Percentiles rank a stretch among this genome's conserved stretches.
Evolutionary conservation across 2,113 vertebrate species (phyloP).

Genomic region (Thalassoma bifasciatum): DNA sequence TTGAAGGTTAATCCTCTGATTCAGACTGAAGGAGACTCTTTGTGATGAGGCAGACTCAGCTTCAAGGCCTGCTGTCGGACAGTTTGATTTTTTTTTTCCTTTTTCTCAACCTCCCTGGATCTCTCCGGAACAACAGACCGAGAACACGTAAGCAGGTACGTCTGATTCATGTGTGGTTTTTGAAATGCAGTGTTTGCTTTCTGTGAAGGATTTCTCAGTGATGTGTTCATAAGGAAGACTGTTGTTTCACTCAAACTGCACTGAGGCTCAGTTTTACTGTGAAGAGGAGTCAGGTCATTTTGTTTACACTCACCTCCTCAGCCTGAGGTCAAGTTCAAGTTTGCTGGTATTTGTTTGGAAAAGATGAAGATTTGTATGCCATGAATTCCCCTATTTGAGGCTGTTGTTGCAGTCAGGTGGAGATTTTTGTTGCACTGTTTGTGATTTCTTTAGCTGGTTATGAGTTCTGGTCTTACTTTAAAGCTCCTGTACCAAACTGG

Average conservation of each 20-base stretch:
- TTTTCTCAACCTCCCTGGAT: background rate
- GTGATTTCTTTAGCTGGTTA: no score
- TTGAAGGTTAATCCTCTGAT: background rate
- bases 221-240: background rate
- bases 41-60: background rate
- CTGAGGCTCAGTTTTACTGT: background rate
- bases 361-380: no score
- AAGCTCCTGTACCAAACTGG: no score
- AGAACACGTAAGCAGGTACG: background rate
- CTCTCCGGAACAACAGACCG: background rate
- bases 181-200: background rate
- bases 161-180: background rate
- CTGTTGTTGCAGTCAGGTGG: no score
- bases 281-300: no score
- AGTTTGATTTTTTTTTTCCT: background rate
- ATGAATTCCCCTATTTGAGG: no score
- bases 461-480: no score
- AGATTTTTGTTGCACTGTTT: no score
- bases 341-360: no score
- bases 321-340: no score
- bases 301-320: no score
- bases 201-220: no score
- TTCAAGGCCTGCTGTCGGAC: conserved; percentile 7
- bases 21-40: conserved; percentile 9
- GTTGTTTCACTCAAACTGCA: background rate